Base-by-base conservation (phyloP, 2,113 vertebrate species). In the Dicentrarchus labrax region DNA sequence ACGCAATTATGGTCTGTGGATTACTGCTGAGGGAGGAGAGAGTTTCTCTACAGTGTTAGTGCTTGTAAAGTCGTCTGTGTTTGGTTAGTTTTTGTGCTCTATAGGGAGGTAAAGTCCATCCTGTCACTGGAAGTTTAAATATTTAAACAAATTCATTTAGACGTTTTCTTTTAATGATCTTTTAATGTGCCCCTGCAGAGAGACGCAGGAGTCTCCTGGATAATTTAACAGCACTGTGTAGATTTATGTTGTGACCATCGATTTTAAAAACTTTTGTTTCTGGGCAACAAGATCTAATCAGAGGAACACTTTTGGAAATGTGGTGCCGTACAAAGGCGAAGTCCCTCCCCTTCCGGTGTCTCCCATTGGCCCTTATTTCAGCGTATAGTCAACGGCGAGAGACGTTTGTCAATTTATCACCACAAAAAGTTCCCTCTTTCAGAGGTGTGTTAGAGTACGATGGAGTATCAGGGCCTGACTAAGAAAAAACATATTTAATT, bases 1-100 rank as follows among this genome's bases (percentile, higher is more conserved):
- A 87, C 16, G 47, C 67, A 88, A 87, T 90, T 89, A 92, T n/a
- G 24, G 60, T 75, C 65, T 45, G 38, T 51, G 78, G 50, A 76
- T 85, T 72, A 68, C 45, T 68, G 79, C 69, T 71, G 45, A 51
- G 76, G 57, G 67, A 73, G 62, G 57, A 36, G 56, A 5, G 57
- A 7, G 53, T 36, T 48, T 36, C 56, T 67, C 30, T 79, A 19
- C 45, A 60, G 2, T 48, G 15, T 69, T 56, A 74, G 70, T 39
- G 21, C 69, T 78, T 39, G 10, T 19, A 30, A 50, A 84, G 82
- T 78, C 54, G 67, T 22, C 45, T 76, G 41, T 30, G 76, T 84
- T 73, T 24, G 41, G 45, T 24, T 15, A 30, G 72, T 64, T 24
- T 48, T 36, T 16, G 36, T 38, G 53, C 8, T 61, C 59, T 17